These are phyloP conservation scores for Lasioglossum morio DNA, from an alignment of 2,888 invertebrate species.

Conservation along the genomic window DNA sequence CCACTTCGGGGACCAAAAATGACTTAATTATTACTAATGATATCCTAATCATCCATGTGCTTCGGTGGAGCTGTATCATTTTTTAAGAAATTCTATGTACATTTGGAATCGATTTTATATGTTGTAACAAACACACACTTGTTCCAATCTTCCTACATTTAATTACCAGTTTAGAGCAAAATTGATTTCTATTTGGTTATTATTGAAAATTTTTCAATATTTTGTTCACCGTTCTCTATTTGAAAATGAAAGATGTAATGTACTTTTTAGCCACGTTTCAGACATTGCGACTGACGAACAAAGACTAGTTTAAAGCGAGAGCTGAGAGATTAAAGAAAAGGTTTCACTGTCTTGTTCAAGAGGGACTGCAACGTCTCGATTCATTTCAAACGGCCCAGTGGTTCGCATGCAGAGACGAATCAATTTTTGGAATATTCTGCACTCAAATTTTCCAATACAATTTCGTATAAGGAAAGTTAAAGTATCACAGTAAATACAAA, in stretches of 20 bases:
- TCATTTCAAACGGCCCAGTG: background rate
- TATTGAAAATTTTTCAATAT: background rate
- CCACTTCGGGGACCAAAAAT: background rate
- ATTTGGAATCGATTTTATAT: too few relatives aligned
- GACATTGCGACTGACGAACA: background rate
- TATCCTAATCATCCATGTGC: too few relatives aligned
- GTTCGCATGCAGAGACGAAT: background rate
- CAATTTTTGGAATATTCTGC: background rate
- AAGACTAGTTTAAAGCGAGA: conserved; percentile 2
- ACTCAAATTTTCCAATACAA: background rate
- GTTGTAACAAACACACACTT: background rate
- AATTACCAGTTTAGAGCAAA: background rate
- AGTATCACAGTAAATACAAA: background rate
- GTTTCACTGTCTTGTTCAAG: background rate
- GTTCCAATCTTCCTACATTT: background rate
- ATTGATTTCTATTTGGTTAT: background rate
- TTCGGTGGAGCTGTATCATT: background rate
- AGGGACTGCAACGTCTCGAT: background rate
- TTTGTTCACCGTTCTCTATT: background rate
- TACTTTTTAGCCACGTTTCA: background rate
- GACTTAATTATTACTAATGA: too few relatives aligned
- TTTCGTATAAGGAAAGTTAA: background rate
- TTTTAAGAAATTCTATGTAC: background rate
- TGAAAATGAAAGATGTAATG: background rate
- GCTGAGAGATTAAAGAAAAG: conserved; percentile 1